Evolutionary conservation across 2,797 vertebrate genomes (phyloP), one percentile per base, ranked within the genome.

Genomic region (Galaxias olidus): DNA sequence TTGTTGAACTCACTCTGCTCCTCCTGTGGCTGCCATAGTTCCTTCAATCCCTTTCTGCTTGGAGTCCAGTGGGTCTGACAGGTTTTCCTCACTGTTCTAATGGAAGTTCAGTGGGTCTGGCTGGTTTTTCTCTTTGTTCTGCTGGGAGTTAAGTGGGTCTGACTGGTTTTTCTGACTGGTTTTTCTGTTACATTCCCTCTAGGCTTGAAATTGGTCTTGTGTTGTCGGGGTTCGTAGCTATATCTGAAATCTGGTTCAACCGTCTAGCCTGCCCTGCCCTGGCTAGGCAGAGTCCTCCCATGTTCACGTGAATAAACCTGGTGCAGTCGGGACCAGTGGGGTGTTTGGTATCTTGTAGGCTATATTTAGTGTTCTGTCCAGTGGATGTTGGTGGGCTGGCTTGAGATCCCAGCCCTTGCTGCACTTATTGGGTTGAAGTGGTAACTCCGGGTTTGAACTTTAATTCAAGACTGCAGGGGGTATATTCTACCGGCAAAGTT

Each of bases 1-100:
- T 69, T 76, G 59, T n/a, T n/a, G n/a, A n/a, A 83, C 87, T 89
- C 76, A 87, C 86, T 89, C 86, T 69, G 82, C 56, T 78, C 77
- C 75, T 76, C 68, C 80, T 54, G 85, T 61, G 52, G 76, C 74
- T 20, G 82, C 82, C 85, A 89, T 89, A 66, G 40, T 17, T 55
- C 20, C 53, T 48, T 52, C 63, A 17, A 55, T 7, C 11, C 12
- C 10, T 46, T n/a, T n/a, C n/a, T n/a, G n/a, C 62, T 30, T 18
- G 43, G 41, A 43, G 30, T 43, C 49, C 40, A 44, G 49, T n/a
- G 18, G 49, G 30, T 12, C 41, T 17, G 42, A 43, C 59, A 44
- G 51, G 14, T 57, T 20, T 4, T 40, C 46, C 47, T 76, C 61
- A 3, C 64, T 14, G 60, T n/a, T n/a, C n/a, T n/a, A 10, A 51